Conservation (phyloP, 2,113 vertebrate genomes). For the Gulo gulo region DNA sequence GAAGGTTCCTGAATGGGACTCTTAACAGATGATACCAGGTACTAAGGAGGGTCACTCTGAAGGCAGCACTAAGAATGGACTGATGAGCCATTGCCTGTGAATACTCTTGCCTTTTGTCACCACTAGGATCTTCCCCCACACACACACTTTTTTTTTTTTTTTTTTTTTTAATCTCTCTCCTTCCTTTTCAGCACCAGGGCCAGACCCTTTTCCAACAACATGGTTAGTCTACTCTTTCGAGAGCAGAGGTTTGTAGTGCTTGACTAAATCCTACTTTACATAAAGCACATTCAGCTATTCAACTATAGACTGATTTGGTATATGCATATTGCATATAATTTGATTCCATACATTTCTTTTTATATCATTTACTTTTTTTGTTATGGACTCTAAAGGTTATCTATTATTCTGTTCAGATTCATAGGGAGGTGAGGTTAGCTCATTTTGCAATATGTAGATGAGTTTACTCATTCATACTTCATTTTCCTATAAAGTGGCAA, state of each 20-base stretch:
- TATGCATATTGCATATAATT: background rate
- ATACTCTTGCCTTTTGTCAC: background rate
- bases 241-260: constrained; percentile 4
- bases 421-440: background rate
- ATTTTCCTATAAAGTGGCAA: constrained; percentile 21
- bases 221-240: background rate
- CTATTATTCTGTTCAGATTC: constrained; percentile 39
- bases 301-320: background rate
- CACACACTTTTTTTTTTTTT: background rate
- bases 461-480: constrained; percentile 25
- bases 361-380: constrained; percentile 51
- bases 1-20: background rate
- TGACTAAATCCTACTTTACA: constrained; percentile 25
- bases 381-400: background rate
- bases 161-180: constrained; percentile 17
- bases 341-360: constrained; percentile 61
- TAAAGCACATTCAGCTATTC: constrained; percentile 40
- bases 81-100: background rate
- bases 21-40: background rate
- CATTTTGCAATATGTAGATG: background rate
- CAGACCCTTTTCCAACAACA: background rate
- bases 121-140: background rate
- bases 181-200: background rate
- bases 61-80: background rate
- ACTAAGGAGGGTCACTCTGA: background rate